Evolutionary conservation across 2,888 invertebrate genomes (phyloP), one percentile per base, ranked within the genome.

Genomic region (Nasonia oneida): DNA sequence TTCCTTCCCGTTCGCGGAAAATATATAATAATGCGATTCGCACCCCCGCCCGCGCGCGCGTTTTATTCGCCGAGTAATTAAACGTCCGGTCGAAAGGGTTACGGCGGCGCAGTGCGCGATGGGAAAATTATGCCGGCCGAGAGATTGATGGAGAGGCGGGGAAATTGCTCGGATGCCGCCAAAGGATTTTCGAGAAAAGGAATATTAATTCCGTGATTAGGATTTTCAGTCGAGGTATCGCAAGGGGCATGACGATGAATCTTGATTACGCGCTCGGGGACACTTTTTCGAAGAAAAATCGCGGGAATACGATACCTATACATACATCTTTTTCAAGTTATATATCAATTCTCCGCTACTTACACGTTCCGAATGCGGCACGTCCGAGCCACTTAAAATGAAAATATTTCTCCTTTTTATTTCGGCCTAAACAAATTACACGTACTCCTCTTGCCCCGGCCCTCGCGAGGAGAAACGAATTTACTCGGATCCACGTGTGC

Each of bases 51-150:
- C 83, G 83, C 86, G 75, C 86, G 75, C 86, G 0, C 37, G 75
- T 85, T 88, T 88, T 87, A 87, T 84, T 87, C 84, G 86, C 79
- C 83, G 57, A 61, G 88, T 88, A 88, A 88, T 88, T 88, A 88
- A 88, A 88, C 85, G 84, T 87, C 81, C 83, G 76, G 79, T 53
- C 76, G 50, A 81, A 81, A 81, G 84, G 84, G 84, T 73, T 86
- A 53, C 23, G 33, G 33, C 29, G n/a, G n/a, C 57, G 4, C 37
- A 37, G 3, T n/a, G 42, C 37, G 64, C 76, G 80, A 81, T 83
- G 85, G 76, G 80, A 75, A 85, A 87, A 85, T 87, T 85, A 83
- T 87, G 81, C 84, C 57, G 77, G 64, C 64, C 37, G 10, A 12
- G 39, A 50, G 87, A 85, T 85, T 78, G 83, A 85, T 83, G 84